These are phyloP conservation scores for Pseudomyrmex pallidus DNA, from an alignment of 1,140 invertebrate genomes.

Conservation along the genomic window DNA sequence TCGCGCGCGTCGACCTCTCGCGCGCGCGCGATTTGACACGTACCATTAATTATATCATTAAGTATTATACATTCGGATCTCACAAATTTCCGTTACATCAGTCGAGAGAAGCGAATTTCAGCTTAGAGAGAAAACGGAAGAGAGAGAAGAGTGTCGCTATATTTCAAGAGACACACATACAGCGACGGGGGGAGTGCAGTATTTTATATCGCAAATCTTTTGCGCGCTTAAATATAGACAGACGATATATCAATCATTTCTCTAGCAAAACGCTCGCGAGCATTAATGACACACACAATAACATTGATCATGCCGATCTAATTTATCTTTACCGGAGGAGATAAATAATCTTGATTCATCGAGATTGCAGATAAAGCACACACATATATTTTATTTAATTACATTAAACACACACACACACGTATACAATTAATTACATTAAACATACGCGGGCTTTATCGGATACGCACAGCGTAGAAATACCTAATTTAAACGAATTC, in stretches of 20 bases:
- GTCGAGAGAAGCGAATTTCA: too few relatives aligned
- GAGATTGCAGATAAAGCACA: conserved; percentile 1
- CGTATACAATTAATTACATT: too few relatives aligned
- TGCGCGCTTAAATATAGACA: background rate
- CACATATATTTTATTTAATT: background rate
- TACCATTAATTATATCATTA: background rate
- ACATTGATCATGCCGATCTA: conserved; percentile 8
- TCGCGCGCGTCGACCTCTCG: background rate
- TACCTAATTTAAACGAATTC: background rate
- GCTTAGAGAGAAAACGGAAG: too few relatives aligned
- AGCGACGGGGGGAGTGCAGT: too few relatives aligned
- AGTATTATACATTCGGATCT: background rate
- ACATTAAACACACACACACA: too few relatives aligned
- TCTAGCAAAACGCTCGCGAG: background rate
- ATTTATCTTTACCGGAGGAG: conserved; percentile 7
- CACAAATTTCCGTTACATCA: background rate
- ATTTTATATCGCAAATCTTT: too few relatives aligned
- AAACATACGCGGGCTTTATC: too few relatives aligned
- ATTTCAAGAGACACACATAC: too few relatives aligned
- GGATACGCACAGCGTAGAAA: too few relatives aligned
- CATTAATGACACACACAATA: background rate
- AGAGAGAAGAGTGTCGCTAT: too few relatives aligned
- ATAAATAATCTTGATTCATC: conserved; percentile 28
- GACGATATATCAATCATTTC: conserved; percentile 16
- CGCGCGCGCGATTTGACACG: conserved; percentile 8